Base-by-base conservation (phyloP, 1,140 invertebrate genomes). In the Diploscapter pachys region DNA sequence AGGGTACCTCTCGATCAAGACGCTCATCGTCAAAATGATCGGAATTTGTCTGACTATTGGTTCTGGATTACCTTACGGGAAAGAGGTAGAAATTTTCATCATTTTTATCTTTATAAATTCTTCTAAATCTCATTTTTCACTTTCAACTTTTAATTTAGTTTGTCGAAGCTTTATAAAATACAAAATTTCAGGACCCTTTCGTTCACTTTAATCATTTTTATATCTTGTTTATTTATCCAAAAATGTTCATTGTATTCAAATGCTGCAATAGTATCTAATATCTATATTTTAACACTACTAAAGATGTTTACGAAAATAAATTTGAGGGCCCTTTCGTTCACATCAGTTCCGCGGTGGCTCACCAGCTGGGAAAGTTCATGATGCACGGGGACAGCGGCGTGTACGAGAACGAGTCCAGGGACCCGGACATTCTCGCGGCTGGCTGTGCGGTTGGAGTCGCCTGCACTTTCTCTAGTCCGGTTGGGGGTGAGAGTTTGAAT, bases 1-100 rank as follows among this genome's bases (percentile, higher is more conserved):
- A 88, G 96, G 98, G 87, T 99, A 97, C 87, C 89, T 99, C 66
- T 97, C 96, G 56, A 95, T 96, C 81, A 90, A 92, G 80, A 98
- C 96, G 3, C 88, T 99, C 48, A 89, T 99, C 55, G 93, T 95
- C 13, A 99, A 99, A 89, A 90, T 96, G 54, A 90, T 98, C 64
- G 95, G 96, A 51, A 89, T 99, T 53, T 97, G 94, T 56, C 93
- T 95, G 51, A 95, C 96, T 0, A 87, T 99, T 56, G 96, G 96
- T 4, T 95, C 93, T 82, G 96, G 95, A 69, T 89, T 99, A 86
- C 96, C 96, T 2, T 89, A 98, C 70, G 96, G 96, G 68, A 98
- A 99, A 91, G 96, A 98, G 91, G 92, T 93, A 31, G 31, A 31
- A 31, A 31, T 31, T 31, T 31, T 31, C 1, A 31, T 31, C 31